A percentile compares a stretch with the other conserved stretches of the same genome.
Evolutionary conservation across 2,797 vertebrate species (phyloP).

Genomic region (Etheostoma perlongum): DNA sequence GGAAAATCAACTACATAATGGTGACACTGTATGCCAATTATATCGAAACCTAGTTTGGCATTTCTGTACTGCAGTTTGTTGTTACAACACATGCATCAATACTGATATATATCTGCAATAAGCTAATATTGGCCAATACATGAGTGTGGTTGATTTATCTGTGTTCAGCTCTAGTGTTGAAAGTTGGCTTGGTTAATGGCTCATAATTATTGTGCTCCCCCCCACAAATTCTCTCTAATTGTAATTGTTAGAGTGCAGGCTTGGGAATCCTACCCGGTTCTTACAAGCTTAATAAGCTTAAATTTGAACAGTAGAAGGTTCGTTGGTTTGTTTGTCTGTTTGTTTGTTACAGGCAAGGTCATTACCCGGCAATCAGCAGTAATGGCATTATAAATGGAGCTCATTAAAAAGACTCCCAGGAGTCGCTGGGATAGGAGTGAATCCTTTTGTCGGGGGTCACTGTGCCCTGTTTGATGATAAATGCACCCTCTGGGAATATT

Average conservation of each 20-base stretch:
- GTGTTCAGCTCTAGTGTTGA: background rate
- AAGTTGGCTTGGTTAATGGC: background rate
- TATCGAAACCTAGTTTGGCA: background rate
- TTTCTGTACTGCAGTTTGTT: background rate
- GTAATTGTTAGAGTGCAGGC: slow-evolving; percentile 25
- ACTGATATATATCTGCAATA: background rate
- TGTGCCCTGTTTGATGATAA: slow-evolving; percentile 35
- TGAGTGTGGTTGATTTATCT: background rate
- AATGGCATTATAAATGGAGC: slow-evolving; percentile 56
- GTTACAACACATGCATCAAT: background rate
- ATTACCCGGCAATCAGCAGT: slow-evolving; percentile 45
- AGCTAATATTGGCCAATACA: background rate
- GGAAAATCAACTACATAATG: background rate
- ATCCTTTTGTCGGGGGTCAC: slow-evolving; percentile 47
- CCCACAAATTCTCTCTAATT: slow-evolving; percentile 15
- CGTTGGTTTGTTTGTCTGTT: slow-evolving; percentile 75
- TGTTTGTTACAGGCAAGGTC: slow-evolving; percentile 69
- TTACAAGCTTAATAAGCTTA: slow-evolving; percentile 65
- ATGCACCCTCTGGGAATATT: slow-evolving; percentile 12
- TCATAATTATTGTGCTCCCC: background rate
- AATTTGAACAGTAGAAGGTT: slow-evolving; percentile 46
- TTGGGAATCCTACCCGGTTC: slow-evolving; percentile 23
- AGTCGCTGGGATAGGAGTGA: slow-evolving; percentile 37
- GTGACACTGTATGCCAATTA: background rate
- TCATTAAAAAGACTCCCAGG: slow-evolving; percentile 61